phyloP scores from a whole-genome alignment of 1,140 invertebrate species.

The Cecropterus lyciades region DNA sequence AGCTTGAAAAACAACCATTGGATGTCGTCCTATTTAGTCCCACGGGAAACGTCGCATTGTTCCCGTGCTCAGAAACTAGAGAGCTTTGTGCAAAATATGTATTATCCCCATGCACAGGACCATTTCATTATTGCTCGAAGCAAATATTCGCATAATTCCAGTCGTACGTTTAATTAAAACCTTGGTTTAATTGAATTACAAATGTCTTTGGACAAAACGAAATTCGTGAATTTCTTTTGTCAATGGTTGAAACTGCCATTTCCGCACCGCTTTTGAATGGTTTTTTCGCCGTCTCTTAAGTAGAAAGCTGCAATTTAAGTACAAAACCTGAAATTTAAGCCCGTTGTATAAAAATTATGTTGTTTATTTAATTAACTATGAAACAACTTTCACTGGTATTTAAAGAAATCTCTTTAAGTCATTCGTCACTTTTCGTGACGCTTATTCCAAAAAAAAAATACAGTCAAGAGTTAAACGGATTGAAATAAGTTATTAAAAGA shows the following conservation, averaged over 20 bases:
- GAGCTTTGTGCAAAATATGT: neutral
- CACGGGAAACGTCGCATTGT: neutral
- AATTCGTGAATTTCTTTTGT: constrained; percentile 40
- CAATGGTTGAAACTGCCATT: constrained; percentile 39
- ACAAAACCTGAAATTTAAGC: neutral
- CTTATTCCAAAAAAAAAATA: no score
- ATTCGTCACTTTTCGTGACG: no score
- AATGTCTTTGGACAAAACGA: constrained; percentile 39
- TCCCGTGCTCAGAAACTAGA: neutral
- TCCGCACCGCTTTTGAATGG: constrained; percentile 22
- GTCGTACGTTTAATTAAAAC: constrained; percentile 25
- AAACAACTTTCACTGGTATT: no score
- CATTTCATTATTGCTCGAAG: constrained; percentile 4
- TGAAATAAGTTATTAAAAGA: no score
- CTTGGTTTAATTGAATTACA: constrained; percentile 33
- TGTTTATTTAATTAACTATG: neutral
- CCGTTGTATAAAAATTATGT: constrained; percentile 7
- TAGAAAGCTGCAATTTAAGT: constrained; percentile 16
- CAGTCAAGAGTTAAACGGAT: no score
- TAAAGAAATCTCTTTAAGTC: no score
- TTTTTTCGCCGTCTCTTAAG: constrained; percentile 19
- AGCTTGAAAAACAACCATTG: neutral
- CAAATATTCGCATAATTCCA: constrained; percentile 1
- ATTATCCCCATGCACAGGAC: neutral
- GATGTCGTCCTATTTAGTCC: neutral